phyloP scores from a whole-genome alignment of 2,113 vertebrate species.

The Serinus canaria region DNA sequence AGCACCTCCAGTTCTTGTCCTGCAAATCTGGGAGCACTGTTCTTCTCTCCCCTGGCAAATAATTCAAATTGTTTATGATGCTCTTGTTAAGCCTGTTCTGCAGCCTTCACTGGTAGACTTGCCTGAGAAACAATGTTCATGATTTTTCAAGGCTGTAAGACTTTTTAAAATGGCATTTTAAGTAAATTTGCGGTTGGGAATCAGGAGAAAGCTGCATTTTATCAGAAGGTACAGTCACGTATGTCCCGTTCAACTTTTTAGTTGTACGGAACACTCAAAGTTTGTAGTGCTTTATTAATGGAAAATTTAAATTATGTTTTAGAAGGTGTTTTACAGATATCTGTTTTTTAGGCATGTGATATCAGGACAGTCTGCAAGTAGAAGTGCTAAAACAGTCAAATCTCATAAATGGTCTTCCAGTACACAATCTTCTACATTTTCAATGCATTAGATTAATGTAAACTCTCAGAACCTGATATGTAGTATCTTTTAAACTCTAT shows the following conservation, averaged over 20 bases:
- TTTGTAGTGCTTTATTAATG: conserved; percentile 17
- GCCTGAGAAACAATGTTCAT: neutral
- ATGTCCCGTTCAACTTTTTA: neutral
- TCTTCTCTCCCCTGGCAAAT: neutral
- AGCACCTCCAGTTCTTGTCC: neutral
- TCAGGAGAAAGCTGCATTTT: neutral
- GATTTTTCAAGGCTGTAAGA: neutral
- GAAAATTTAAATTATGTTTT: neutral
- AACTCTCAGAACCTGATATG: neutral
- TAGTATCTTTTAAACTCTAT: neutral
- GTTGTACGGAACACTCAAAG: neutral
- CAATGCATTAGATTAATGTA: neutral
- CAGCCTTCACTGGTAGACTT: neutral
- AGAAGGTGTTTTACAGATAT: neutral
- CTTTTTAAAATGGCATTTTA: neutral
- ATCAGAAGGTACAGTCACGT: neutral
- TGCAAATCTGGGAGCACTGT: neutral
- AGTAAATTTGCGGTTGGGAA: neutral
- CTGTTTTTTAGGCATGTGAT: neutral
- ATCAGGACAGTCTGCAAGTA: neutral
- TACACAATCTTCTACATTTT: neutral
- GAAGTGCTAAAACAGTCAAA: conserved; percentile 36
- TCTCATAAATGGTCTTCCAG: neutral
- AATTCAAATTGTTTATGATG: neutral
- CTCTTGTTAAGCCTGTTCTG: neutral